Evolutionary conservation across 1,140 invertebrate species (phyloP), one percentile per base, ranked within the genome.

Genomic region (Drosophila busckii): DNA sequence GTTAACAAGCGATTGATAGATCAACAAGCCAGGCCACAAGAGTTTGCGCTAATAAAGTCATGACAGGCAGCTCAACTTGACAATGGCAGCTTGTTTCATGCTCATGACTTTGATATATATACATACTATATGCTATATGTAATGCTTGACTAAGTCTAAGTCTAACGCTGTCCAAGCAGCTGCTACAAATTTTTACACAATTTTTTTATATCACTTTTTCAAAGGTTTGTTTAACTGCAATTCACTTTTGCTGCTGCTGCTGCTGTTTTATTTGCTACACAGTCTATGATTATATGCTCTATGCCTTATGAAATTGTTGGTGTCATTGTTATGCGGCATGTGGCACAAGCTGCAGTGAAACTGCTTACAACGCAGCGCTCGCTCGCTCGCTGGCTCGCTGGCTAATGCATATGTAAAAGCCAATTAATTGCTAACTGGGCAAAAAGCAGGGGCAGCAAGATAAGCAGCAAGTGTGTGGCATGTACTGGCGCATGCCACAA

Each of bases 241-340:
- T 80, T 80, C 73, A 80, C 73, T 80, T 82, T 76, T 78, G 48
- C 46, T 42, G 31, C n/a, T n/a, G 29, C 34, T 28, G 16, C 35
- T 55, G 12, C 35, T 41, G 23, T 48, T 55, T 16, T 49, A 12
- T 44, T 41, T 22, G 10, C 20, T 31, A 16, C 19, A 20, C 26
- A 40, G 31, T 38, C 64, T 66, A 62, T 82, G 67, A 82, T 82
- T 83, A 82, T 83, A 56, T 82, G 75, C 65, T 82, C 76, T 82
- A 75, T 82, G 75, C 63, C 65, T 82, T 83, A 64, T 63, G 56
- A 82, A 82, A 82, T 82, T 82, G 75, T 70, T 34, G 40, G 65
- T 82, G 75, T 82, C 75, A 82, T 83, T 83, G 70, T 46, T 64
- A 34, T 54, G 38, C 56, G 70, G 70, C 70, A 76, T 66, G 66